Percentiles rank a stretch among this genome's conserved stretches.
Evolutionary conservation across 2,113 vertebrate genomes (phyloP).

Genomic region (Pluvianellus socialis): DNA sequence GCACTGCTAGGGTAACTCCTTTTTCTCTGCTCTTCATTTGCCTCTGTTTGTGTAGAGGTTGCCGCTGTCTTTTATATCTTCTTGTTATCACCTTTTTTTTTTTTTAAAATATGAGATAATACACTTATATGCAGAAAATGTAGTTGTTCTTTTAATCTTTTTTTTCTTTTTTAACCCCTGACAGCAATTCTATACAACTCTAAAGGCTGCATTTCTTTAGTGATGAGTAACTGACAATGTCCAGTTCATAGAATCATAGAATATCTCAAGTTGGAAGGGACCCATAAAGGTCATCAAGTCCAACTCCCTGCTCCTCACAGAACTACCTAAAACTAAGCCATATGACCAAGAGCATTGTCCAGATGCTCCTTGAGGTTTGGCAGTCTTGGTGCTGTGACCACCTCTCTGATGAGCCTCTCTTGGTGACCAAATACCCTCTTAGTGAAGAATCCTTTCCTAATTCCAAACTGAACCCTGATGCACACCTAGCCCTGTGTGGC

Average conservation of each 20-base stretch:
- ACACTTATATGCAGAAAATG: not conserved
- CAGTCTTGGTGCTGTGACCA: not conserved
- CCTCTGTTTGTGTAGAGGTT: not conserved
- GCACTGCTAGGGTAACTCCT: not conserved
- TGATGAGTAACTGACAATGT: not conserved
- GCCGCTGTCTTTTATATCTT: not conserved
- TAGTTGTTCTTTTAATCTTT: fast-evolving
- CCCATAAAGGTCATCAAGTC: not conserved
- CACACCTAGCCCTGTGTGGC: fast-evolving
- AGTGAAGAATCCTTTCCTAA: not conserved
- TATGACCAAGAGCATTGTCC: not conserved
- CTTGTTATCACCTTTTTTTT: not conserved
- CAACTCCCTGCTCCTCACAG: not conserved
- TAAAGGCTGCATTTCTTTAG: not conserved
- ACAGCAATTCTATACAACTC: not conserved
- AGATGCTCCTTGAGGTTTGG: not conserved
- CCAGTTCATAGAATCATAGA: not conserved
- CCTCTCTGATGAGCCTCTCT: not conserved
- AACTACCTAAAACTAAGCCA: not conserved
- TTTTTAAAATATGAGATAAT: not conserved
- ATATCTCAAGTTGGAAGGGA: not conserved
- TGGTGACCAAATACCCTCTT: not conserved
- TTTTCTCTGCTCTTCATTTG: not conserved
- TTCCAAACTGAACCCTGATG: not conserved
- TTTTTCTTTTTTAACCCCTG: not conserved